A percentile compares a stretch with the other conserved stretches of the same genome.
Conservation (phyloP, 2,113 vertebrate genomes). For the Ptilonorhynchus violaceus region DNA sequence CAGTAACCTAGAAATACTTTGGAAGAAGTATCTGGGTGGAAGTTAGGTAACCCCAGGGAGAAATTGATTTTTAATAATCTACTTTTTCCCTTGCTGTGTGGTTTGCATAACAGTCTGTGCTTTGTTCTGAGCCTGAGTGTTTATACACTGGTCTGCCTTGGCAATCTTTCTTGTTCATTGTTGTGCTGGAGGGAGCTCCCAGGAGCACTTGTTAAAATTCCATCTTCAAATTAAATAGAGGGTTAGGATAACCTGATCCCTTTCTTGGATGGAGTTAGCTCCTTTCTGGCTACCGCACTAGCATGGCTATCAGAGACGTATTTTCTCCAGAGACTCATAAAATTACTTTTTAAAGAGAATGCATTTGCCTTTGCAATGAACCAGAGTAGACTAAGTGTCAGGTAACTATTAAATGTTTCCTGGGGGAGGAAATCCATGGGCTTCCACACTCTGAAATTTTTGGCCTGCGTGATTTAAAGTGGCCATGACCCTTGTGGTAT, state of each 20-base stretch:
- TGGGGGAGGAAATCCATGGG: neutral
- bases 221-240: conserved; percentile 33
- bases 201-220: conserved; percentile 60
- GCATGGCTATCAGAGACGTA: neutral
- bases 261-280: conserved; percentile 23
- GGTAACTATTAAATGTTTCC: conserved; percentile 52
- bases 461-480: neutral
- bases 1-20: neutral
- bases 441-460: neutral
- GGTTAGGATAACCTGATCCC: conserved; percentile 36
- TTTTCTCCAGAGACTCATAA: conserved; percentile 24
- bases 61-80: conserved; percentile 47
- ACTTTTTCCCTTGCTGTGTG: neutral
- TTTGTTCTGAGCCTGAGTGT: conserved; percentile 29
- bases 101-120: conserved; percentile 31
- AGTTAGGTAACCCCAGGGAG: conserved; percentile 1
- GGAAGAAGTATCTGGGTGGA: conserved; percentile 3
- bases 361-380: conserved; percentile 43
- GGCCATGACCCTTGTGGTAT: neutral
- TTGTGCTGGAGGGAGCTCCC: conserved; percentile 27
- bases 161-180: conserved; percentile 1
- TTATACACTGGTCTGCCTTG: conserved; percentile 13
- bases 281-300: conserved; percentile 21
- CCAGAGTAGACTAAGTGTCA: conserved; percentile 10
- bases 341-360: conserved; percentile 24